These are phyloP conservation scores for Canis aureus DNA, from an alignment of 2,113 vertebrate genomes.

Conservation along the genomic window DNA sequence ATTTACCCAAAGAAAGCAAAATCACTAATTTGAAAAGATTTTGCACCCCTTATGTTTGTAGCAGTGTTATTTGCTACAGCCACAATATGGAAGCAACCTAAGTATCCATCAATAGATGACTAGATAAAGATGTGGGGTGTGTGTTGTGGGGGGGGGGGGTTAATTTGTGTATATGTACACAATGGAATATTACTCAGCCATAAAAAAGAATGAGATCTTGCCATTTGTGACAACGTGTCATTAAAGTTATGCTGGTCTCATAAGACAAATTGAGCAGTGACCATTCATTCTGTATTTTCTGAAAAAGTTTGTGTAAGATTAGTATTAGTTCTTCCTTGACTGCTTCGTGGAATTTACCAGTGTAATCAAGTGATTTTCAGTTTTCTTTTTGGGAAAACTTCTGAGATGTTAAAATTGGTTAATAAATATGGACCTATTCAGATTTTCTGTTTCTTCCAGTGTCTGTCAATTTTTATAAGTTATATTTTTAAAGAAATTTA, in stretches of 20 bases:
- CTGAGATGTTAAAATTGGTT: background rate
- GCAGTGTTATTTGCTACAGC: background rate
- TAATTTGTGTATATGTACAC: background rate
- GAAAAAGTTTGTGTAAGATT: background rate
- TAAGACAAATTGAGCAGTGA: background rate
- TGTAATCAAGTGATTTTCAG: background rate
- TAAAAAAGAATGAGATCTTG: background rate
- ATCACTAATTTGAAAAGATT: background rate
- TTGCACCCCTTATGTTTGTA: background rate
- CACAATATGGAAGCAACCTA: background rate
- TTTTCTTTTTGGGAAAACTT: background rate
- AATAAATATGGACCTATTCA: background rate
- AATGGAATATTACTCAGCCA: background rate
- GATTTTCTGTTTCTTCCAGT: background rate
- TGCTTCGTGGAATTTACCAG: background rate
- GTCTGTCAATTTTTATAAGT: background rate
- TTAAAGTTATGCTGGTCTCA: background rate
- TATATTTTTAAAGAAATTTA: background rate
- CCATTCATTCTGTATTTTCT: background rate
- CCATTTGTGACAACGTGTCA: background rate
- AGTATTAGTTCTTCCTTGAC: background rate
- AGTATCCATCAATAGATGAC: background rate
- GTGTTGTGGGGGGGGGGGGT: background rate
- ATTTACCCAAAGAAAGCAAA: background rate
- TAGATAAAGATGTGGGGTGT: background rate